Base-by-base conservation (phyloP, 1,140 invertebrate genomes). In the Microplitis demolitor region DNA sequence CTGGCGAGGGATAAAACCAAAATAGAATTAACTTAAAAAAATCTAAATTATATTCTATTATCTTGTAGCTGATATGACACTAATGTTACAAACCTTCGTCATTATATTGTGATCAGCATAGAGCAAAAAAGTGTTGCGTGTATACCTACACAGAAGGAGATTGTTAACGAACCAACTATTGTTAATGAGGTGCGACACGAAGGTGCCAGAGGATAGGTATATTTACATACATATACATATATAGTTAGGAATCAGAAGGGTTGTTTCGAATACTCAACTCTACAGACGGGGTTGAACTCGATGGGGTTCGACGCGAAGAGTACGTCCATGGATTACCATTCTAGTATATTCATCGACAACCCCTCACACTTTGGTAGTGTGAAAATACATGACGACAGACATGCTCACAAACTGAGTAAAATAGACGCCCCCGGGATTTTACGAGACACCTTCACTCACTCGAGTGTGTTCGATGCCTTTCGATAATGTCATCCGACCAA, bases 101-200 rank as follows among this genome's bases (percentile, higher is more conserved):
- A 54, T 54, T 4, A 16, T 2, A 50, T 53, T 45, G 34, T 24
- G 35, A 58, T 39, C 16, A 73, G 6, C 45, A 45, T 45, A 11
- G 11, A 45, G 8, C 4, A 16, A 53, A 16, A 53, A 53, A 62
- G n/a, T 63, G 14, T 61, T 16, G 11, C 35, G n/a, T 73, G 62
- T 13, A 24, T 13, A 14, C 24, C 24, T 24, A 24, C 24, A 24
- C 62, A 64, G n/a, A 34, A 54, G 50, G 33, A 63, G 74, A 74
- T 68, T 72, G 77, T 72, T 80, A 82, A 82, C 78, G 78, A 82
- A 82, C 74, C 76, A 62, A 50, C 16, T 53, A 67, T 71, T 45
- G 39, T 74, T 79, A 79, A 82, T 78, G 80, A 82, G 78, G 78
- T 81, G 78, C 79, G 80, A 81, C 78, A 78, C 63, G 76, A 73